Evolutionary conservation across 2,113 vertebrate species (phyloP), one percentile per base, ranked within the genome.

Genomic region (Apistogramma diplotaenia): DNA sequence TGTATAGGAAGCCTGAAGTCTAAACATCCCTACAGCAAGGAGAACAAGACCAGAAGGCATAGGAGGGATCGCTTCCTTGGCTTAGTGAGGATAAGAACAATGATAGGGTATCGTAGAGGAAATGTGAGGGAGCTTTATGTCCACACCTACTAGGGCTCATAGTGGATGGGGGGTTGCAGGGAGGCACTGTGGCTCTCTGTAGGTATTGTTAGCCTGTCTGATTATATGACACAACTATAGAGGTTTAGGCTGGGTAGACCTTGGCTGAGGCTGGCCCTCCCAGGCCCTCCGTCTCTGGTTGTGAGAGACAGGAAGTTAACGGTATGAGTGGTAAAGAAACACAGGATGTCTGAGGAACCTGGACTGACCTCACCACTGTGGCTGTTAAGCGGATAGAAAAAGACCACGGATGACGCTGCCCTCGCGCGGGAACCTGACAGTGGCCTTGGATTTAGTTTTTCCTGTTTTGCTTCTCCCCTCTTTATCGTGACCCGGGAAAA

Each of bases 1-100:
- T 23, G 29, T 2, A 29, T 37, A 90, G 90, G 90, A 94, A 90
- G 60, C 59, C 81, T 58, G 55, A 77, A 76, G 76, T 79, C 80
- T 77, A 92, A 93, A 94, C 92, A 93, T 86, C 61, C 81, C 85
- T 49, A 61, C 16, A 86, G 58, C 21, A 67, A 88, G 87, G 77
- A 57, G 89, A 74, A 10, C 55, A 58, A 18, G 75, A 88, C 53
- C 78, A 83, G 61, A 78, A 76, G 79, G 91, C 85, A 93, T 91
- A 91, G 92, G 91, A 89, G 91, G 91, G 86, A 88, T 89, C 72
- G 1, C 74, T 92, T 93, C 92, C 92, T 84, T 57, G 19, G 33
- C 53, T 84, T 88, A 77, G 53, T 43, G 18, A 71, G n/a, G 76
- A 87, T 61, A 80, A 87, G 59, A 89, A 93, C 91, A 92, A 93